Evolutionary conservation across 1,140 invertebrate genomes (phyloP).

Genomic region (Zelostemma sp.): DNA sequence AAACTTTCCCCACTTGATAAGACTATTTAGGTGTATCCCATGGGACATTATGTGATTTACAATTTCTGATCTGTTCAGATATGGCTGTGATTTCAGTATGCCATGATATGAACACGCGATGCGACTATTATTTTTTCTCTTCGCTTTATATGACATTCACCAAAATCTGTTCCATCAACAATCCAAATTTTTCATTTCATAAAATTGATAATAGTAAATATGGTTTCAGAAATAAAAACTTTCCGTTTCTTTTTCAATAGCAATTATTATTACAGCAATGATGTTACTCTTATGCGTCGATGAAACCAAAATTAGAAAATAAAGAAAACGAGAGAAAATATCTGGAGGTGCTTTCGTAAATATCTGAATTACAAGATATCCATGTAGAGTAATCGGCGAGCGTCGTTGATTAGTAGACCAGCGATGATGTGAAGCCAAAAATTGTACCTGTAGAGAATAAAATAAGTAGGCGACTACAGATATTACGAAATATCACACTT

Average conservation of each 20-base stretch:
- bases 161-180: too few relatives aligned
- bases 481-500: constrained; percentile 3
- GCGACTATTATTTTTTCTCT: too few relatives aligned
- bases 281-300: constrained; percentile 1
- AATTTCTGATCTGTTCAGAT: not conserved
- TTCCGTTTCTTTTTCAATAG: not conserved
- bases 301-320: not conserved
- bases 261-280: not conserved
- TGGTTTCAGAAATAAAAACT: too few relatives aligned
- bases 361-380: not conserved
- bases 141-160: too few relatives aligned
- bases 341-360: not conserved
- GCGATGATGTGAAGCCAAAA: constrained; percentile 1
- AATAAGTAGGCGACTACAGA: constrained; percentile 2
- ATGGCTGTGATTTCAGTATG: too few relatives aligned
- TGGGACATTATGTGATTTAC: not conserved
- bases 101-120: too few relatives aligned
- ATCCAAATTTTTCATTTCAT: not conserved
- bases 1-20: too few relatives aligned
- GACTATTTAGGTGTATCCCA: not conserved
- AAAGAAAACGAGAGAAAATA: not conserved
- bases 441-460: constrained; percentile 8
- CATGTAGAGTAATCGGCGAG: not conserved
- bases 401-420: constrained; percentile 1
- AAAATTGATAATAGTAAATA: not conserved